Conservation (phyloP, 2,797 vertebrate species). For the Lateolabrax maculatus region DNA sequence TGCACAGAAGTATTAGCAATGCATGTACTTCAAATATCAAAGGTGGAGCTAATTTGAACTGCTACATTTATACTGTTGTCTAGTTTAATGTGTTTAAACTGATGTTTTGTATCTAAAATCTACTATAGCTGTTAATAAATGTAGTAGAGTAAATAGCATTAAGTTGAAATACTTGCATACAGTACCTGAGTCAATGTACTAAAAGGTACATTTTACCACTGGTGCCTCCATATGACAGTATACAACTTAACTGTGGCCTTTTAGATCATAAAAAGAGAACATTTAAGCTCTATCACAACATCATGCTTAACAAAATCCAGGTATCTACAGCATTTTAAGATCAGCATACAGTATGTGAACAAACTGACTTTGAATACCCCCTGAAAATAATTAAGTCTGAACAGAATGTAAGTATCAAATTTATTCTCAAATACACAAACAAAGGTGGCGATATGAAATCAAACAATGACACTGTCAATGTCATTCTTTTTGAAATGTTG, state of each 20-base stretch:
- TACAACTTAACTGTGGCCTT: too few species aligned
- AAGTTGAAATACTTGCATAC: background rate
- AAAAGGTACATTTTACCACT: too few species aligned
- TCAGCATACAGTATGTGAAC: background rate
- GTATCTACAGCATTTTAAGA: background rate
- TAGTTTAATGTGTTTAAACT: background rate
- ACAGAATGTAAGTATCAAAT: slow-evolving; percentile 79
- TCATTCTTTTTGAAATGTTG: slow-evolving; percentile 73
- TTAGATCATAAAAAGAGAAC: too few species aligned
- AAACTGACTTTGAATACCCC: background rate
- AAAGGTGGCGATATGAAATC: slow-evolving; percentile 81
- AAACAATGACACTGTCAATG: slow-evolving; percentile 75
- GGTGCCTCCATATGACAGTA: background rate
- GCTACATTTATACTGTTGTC: too few species aligned
- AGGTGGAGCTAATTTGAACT: too few species aligned
- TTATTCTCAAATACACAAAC: slow-evolving; percentile 87
- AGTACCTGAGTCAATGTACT: too few species aligned
- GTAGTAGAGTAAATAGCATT: background rate
- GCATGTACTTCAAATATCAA: too few species aligned
- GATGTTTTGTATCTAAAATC: background rate
- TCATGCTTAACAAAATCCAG: background rate
- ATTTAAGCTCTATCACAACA: background rate
- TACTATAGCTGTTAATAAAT: background rate
- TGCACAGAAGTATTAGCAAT: too few species aligned
- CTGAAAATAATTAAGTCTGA: slow-evolving; percentile 31